Evolutionary conservation across 1,140 invertebrate genomes (phyloP).

Genomic region (Lepidurus arcticus): DNA sequence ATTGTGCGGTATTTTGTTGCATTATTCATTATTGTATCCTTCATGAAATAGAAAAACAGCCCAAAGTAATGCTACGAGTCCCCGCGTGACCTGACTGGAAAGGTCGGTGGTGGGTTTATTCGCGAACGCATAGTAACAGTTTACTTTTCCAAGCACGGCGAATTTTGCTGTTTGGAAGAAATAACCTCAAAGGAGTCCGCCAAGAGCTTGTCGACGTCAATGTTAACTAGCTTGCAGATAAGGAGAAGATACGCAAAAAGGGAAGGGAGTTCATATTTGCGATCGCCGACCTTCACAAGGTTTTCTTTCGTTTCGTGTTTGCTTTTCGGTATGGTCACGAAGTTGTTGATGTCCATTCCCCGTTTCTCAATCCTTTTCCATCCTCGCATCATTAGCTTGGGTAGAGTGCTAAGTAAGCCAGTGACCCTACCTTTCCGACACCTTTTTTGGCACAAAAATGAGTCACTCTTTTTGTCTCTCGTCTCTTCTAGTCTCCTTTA

Average conservation of each 20-base stretch:
- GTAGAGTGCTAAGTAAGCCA: neutral
- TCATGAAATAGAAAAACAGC: too few relatives aligned
- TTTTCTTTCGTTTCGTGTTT: neutral
- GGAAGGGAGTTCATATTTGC: slow-evolving; percentile 12
- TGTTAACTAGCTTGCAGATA: neutral
- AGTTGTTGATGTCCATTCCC: neutral
- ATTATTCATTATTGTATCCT: too few relatives aligned
- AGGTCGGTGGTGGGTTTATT: too few relatives aligned
- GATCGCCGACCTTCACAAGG: neutral
- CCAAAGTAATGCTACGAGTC: too few relatives aligned
- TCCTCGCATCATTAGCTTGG: slow-evolving; percentile 11
- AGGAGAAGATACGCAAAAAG: slow-evolving; percentile 11
- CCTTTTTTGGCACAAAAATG: neutral
- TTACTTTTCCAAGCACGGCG: too few relatives aligned
- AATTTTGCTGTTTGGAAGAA: too few relatives aligned
- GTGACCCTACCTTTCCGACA: too few relatives aligned
- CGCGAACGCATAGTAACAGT: too few relatives aligned
- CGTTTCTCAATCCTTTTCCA: neutral
- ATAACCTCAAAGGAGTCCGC: neutral
- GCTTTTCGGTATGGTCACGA: neutral
- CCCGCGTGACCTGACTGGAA: too few relatives aligned
- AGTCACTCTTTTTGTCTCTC: neutral
- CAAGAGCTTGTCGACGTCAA: slow-evolving; percentile 26
- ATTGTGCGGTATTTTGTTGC: too few relatives aligned
- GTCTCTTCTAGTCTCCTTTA: neutral